A percentile compares a stretch with the other conserved stretches of the same genome.
Evolutionary conservation across 1,140 invertebrate genomes (phyloP).

Genomic region (Neodiprion virginianus): DNA sequence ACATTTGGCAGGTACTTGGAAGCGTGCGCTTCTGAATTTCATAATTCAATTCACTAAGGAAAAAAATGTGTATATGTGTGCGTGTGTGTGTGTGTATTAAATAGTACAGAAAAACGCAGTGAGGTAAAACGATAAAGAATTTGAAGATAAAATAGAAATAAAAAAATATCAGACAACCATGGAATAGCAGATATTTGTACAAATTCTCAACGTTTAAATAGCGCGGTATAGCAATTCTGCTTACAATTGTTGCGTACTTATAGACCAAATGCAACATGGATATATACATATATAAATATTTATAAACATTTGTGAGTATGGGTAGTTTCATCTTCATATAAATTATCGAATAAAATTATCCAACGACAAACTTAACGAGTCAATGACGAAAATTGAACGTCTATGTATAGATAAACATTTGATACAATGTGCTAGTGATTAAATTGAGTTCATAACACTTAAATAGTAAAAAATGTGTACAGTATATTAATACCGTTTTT

Average conservation of each 20-base stretch:
- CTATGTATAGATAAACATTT: conserved; percentile 10
- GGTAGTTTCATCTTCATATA: neutral
- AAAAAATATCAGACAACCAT: too few relatives aligned
- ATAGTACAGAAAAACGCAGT: neutral
- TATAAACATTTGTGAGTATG: neutral
- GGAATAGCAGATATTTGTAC: too few relatives aligned
- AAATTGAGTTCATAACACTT: neutral
- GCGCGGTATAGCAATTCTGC: neutral
- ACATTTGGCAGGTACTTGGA: conserved; percentile 54
- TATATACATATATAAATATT: neutral
- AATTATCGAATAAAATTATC: conserved; percentile 23
- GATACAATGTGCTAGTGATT: neutral
- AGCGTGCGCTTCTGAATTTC: conserved; percentile 48
- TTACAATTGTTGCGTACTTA: neutral
- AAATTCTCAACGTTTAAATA: too few relatives aligned
- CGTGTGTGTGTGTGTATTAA: neutral
- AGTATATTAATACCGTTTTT: conserved; percentile 43
- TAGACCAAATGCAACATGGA: neutral
- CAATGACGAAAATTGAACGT: neutral
- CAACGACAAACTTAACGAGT: conserved; percentile 8
- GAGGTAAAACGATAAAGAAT: too few relatives aligned
- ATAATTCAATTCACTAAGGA: neutral
- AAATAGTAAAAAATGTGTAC: neutral
- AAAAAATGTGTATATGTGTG: neutral
- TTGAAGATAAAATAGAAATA: neutral